Evolutionary conservation across 2,797 vertebrate genomes (phyloP).

Genomic region (Prionace glauca): DNA sequence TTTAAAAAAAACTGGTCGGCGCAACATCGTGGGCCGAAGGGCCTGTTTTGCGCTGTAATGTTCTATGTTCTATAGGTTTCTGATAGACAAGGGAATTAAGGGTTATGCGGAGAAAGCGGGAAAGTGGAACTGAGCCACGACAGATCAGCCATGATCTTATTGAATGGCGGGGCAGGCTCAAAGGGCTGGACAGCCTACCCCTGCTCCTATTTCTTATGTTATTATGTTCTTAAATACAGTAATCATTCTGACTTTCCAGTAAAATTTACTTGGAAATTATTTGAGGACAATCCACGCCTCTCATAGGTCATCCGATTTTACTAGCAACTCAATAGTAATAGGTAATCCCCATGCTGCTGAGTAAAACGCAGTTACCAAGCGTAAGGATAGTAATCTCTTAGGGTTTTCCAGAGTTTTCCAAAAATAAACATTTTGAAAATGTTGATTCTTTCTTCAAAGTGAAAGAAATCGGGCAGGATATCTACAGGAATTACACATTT

Average conservation of each 20-base stretch:
- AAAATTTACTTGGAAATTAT: neutral
- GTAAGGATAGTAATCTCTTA: neutral
- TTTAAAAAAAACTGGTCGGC: too few species aligned
- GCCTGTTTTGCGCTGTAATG: too few species aligned
- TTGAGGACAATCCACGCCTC: neutral
- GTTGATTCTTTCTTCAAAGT: neutral
- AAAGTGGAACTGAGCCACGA: too few species aligned
- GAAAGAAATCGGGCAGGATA: neutral
- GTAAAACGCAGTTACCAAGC: neutral
- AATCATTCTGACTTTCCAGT: neutral
- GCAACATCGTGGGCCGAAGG: too few species aligned
- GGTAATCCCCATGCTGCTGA: neutral
- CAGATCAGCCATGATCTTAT: too few species aligned
- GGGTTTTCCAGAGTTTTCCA: neutral
- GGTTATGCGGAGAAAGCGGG: too few species aligned
- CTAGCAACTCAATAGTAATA: neutral
- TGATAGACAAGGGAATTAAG: too few species aligned
- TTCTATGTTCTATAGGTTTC: too few species aligned
- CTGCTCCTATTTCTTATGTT: too few species aligned
- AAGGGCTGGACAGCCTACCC: too few species aligned
- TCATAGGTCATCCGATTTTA: neutral
- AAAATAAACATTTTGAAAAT: slow-evolving; percentile 7
- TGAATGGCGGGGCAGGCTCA: too few species aligned
- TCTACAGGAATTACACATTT: neutral
- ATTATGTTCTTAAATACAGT: neutral